These are phyloP conservation scores for Mobula hypostoma DNA, from an alignment of 2,113 vertebrate species.

Conservation along the genomic window DNA sequence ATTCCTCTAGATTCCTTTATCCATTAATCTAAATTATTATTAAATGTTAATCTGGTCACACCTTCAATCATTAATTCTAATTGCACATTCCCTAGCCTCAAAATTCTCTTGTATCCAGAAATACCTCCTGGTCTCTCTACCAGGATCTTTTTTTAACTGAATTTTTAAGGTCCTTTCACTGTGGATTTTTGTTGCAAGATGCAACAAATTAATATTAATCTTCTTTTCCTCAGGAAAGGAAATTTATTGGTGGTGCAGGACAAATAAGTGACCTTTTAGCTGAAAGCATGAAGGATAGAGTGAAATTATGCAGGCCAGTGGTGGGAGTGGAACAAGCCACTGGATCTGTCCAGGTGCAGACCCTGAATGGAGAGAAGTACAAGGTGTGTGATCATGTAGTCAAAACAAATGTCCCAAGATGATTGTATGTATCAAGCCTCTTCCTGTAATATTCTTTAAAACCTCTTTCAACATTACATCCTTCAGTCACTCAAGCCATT, in stretches of 20 bases:
- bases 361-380: slow-evolving; percentile 40
- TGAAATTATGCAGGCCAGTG: slow-evolving; percentile 41
- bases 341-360: slow-evolving; percentile 32
- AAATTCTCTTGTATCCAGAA: background rate
- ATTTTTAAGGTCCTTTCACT: background rate
- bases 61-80: background rate
- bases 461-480: background rate
- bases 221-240: slow-evolving; percentile 40
- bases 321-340: slow-evolving; percentile 39
- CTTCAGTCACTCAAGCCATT: background rate
- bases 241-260: slow-evolving; percentile 43
- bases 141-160: background rate
- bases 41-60: background rate
- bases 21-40: background rate
- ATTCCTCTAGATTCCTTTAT: background rate
- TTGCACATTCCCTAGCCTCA: background rate
- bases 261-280: slow-evolving; percentile 44
- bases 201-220: background rate
- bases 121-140: background rate
- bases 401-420: background rate
- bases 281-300: slow-evolving; percentile 36
- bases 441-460: background rate
- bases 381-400: slow-evolving; percentile 33
- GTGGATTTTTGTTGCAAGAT: background rate
- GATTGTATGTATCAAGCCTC: background rate